Evolutionary conservation across 2,113 vertebrate genomes (phyloP).

Genomic region (Axis porcinus): DNA sequence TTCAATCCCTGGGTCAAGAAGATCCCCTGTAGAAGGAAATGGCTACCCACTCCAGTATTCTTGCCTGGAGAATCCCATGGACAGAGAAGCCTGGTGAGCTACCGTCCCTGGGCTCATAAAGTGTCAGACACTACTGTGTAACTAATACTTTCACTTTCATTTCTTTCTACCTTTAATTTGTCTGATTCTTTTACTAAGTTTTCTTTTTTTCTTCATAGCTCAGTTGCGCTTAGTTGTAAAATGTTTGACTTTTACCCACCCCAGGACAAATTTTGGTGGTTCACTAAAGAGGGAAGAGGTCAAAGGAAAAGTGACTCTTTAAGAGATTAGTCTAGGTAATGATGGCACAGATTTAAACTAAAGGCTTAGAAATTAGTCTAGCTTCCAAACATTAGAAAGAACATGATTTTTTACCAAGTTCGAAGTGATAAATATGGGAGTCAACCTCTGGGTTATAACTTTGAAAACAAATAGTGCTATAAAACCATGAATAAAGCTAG

Average conservation of each 20-base stretch:
- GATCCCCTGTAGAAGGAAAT: neutral
- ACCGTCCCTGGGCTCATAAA: neutral
- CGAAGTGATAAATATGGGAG: neutral
- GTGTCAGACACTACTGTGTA: neutral
- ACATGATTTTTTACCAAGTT: neutral
- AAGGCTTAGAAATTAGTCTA: neutral
- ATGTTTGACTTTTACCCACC: neutral
- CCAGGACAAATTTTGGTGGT: neutral
- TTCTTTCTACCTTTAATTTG: neutral
- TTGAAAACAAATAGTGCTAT: neutral
- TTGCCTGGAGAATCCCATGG: neutral
- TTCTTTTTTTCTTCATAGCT: neutral
- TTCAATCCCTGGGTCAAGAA: neutral
- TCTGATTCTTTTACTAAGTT: neutral
- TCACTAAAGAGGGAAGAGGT: neutral
- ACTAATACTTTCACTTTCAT: neutral
- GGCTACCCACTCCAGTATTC: neutral
- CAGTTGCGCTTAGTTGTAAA: neutral
- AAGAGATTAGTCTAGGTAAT: neutral
- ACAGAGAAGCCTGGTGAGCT: neutral
- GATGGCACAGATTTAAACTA: neutral
- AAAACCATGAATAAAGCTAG: neutral
- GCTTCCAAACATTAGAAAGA: neutral
- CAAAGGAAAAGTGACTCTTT: neutral
- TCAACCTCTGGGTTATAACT: neutral